Evolutionary conservation across 2,888 invertebrate genomes (phyloP), one percentile per base, ranked within the genome.

Genomic region (Heliconius ethilla): DNA sequence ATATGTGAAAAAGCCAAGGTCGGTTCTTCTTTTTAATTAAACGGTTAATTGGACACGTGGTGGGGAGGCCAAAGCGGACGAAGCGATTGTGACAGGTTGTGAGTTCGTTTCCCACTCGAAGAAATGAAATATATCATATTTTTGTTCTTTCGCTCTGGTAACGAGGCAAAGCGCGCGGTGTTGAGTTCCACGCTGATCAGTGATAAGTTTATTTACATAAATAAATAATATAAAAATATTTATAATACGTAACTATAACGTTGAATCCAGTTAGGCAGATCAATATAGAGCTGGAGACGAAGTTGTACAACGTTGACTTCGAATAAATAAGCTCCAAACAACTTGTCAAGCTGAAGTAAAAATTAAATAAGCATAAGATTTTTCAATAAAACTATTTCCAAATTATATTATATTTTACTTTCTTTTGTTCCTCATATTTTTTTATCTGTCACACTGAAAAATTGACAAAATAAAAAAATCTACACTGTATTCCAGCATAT

Each of bases 231-330:
- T 22, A 55, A 22, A 55, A 55, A 55, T 22, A 55, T 55, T 22
- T n/a, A 4, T n/a, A 59, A 59, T n/a, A 59, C 59, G 22, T 59
- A 59, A 59, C 59, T 59, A 59, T 59, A 62, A 89, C 88, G 79
- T 90, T 89, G 75, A 91, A 92, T 76, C 91, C 90, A 33, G 90
- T 88, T 0, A 92, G 85, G 75, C 91, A 92, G 69, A 91, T 89
- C 13, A 89, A 78, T 1, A 88, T 40, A 0, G 91, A 91, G 79
- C 91, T 91, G 1, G 86, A 83, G 10, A 89, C 73, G 73, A 91
- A 91, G 79, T 91, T 90, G 40, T 83, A 81, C n/a, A 92, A 82
- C 0, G 86, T 89, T 1, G 89, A 86, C 77, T 87, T 88, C 0
- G 89, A 83, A 78, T 87, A 90, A 2, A 91, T 82, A 0, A 40